Evolutionary conservation across 2,888 invertebrate genomes (phyloP), one percentile per base, ranked within the genome.

Genomic region (Pollenia amentaria): DNA sequence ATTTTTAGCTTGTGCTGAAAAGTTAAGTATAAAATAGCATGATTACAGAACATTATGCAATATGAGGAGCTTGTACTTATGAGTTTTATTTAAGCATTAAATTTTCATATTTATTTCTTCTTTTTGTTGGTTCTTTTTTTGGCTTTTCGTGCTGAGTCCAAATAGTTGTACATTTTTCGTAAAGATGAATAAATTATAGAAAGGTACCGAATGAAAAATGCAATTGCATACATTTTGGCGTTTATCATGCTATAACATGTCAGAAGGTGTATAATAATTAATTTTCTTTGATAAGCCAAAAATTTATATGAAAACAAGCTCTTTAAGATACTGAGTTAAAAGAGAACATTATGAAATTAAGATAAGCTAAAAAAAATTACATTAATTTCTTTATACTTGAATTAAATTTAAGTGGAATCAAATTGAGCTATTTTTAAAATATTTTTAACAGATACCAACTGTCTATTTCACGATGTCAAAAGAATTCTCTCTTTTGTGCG

Each of bases 11-110:
- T 7, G 48, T 29, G 16, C 29, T 3, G 46, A 44, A 57, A 72
- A 53, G 65, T 73, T 62, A 76, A 67, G 65, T 42, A 60, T 62
- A 60, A 76, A 79, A 75, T 87, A 65, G 80, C 87, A 84, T 87
- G 87, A 67, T 84, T 77, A 73, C 29, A 73, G n/a, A 57, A 73
- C 80, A 87, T 87, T 87, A 87, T 84, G 65, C 7, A 87, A 84
- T 87, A 87, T 84, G 65, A 3, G 16, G 12, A 18, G 16, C 60
- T 38, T 51, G 42, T 62, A 46, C 70, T 69, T 60, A 53, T 76
- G 69, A 82, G 62, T 69, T 75, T 82, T 62, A 69, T 62, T 82
- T 82, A 82, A 76, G 82, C 75, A 44, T 82, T 76, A 44, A 7
- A 79, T 51, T 38, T 40, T 62, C 53, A 29, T 57, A 57, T 44